phyloP scores from a whole-genome alignment of 2,888 invertebrate species.

The Mythimna lalbum region DNA sequence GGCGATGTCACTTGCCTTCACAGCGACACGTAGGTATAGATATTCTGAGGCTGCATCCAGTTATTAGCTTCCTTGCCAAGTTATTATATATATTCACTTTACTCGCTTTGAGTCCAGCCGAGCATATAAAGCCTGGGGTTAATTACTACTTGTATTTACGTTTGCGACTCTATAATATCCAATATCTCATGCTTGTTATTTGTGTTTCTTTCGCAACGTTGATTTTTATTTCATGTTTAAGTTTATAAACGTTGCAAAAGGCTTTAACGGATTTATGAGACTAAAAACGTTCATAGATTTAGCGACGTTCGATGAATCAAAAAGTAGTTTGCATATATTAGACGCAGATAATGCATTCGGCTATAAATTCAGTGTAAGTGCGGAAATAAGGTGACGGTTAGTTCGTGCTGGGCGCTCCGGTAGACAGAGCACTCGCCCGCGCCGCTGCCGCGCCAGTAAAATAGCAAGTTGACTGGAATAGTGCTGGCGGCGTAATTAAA shows the following conservation, averaged over 20 bases:
- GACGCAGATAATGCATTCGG: constrained; percentile 62
- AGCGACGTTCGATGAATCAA: constrained; percentile 36
- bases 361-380: constrained; percentile 66
- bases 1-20: constrained; percentile 66
- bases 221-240: neutral
- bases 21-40: constrained; percentile 51
- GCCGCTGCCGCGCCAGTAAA: constrained; percentile 63
- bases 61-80: constrained; percentile 62
- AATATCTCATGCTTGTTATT: constrained; percentile 25
- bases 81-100: constrained; percentile 67
- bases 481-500: constrained; percentile 82
- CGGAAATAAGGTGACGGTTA: constrained; percentile 66
- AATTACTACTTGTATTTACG: constrained; percentile 50
- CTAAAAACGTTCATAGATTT: constrained; percentile 1
- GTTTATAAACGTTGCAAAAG: neutral
- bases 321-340: constrained; percentile 52
- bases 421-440: constrained; percentile 50
- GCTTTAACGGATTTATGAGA: neutral
- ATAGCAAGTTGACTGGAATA: constrained; percentile 73
- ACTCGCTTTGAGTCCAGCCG: constrained; percentile 57
- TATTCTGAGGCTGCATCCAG: constrained; percentile 61
- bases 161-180: constrained; percentile 19
- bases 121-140: constrained; percentile 55
- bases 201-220: neutral
- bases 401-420: constrained; percentile 59